Percentiles rank a stretch among this genome's conserved stretches.
Evolutionary conservation across 1,140 invertebrate genomes (phyloP).

Genomic region (Grapholita molesta): DNA sequence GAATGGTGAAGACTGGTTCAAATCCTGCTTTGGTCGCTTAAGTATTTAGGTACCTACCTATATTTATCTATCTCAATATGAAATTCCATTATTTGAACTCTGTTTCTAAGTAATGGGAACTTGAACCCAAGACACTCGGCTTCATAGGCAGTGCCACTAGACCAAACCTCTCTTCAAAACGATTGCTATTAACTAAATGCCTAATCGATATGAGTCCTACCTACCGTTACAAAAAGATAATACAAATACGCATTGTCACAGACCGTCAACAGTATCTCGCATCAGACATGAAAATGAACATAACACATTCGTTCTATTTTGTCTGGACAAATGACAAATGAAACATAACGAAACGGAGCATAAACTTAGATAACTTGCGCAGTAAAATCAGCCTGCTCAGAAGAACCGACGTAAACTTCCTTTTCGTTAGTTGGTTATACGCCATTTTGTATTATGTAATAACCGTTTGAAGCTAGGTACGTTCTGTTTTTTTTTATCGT

Average conservation of each 20-base stretch:
- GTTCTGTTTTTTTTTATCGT: not conserved
- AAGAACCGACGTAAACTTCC: not conserved
- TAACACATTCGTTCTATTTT: not conserved
- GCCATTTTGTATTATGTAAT: not conserved
- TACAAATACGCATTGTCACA: not conserved
- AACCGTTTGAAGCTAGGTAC: not conserved
- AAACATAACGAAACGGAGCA: not conserved
- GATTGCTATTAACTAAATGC: too few species aligned
- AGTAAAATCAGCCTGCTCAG: not conserved
- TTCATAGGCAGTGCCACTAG: too few species aligned
- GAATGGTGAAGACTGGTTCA: too few species aligned
- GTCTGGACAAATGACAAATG: not conserved
- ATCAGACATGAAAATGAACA: conserved; percentile 1
- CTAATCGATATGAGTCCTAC: too few species aligned
- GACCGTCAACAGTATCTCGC: not conserved
- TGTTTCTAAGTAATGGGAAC: too few species aligned
- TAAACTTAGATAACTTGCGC: not conserved
- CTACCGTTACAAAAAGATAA: not conserved
- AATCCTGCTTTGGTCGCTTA: too few species aligned
- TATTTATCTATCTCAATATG: too few species aligned
- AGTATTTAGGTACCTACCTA: too few species aligned
- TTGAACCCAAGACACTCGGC: too few species aligned
- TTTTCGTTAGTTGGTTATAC: not conserved
- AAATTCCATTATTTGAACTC: too few species aligned
- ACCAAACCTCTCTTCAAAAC: too few species aligned